Percentiles rank a stretch among this genome's conserved stretches.
phyloP scores from a whole-genome alignment of 2,888 invertebrate genomes.

The Beris chalybata region DNA sequence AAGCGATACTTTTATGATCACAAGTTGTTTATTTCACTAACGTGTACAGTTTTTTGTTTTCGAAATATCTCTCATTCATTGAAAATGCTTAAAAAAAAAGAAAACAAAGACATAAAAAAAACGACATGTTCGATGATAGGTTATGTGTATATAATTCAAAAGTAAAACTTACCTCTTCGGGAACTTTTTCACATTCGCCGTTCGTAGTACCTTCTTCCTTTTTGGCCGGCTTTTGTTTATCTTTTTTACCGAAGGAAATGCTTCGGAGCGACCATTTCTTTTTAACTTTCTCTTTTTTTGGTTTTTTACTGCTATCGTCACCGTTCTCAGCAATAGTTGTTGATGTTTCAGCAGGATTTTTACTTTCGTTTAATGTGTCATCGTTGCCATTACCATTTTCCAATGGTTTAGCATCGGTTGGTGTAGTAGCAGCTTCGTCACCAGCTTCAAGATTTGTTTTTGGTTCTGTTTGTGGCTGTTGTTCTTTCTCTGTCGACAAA shows the following conservation, averaged over 20 bases:
- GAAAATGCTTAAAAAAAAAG: neutral
- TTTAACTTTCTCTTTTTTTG: conserved; percentile 74
- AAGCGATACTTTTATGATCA: conserved; percentile 20
- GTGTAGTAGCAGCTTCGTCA: conserved; percentile 39
- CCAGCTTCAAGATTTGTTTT: conserved; percentile 35
- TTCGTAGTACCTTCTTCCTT: conserved; percentile 57
- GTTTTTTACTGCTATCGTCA: conserved; percentile 60
- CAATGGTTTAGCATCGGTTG: conserved; percentile 51
- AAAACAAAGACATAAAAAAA: too few relatives aligned
- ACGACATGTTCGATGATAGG: too few relatives aligned
- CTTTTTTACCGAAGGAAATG: conserved; percentile 84
- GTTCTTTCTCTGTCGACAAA: conserved; percentile 67
- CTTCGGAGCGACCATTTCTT: conserved; percentile 89
- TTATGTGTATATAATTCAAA: too few relatives aligned
- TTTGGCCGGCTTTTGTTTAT: conserved; percentile 81
- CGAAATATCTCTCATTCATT: too few relatives aligned
- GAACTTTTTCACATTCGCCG: conserved; percentile 65
- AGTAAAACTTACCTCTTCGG: conserved; percentile 63
- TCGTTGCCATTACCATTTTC: conserved; percentile 58
- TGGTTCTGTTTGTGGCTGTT: conserved; percentile 40
- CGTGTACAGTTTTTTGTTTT: too few relatives aligned
- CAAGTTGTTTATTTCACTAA: too few relatives aligned
- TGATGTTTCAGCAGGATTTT: conserved; percentile 62
- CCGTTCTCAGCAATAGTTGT: conserved; percentile 43
- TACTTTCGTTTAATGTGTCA: conserved; percentile 59